Base-by-base conservation (phyloP, 2,113 vertebrate species). In the Riparia riparia region DNA sequence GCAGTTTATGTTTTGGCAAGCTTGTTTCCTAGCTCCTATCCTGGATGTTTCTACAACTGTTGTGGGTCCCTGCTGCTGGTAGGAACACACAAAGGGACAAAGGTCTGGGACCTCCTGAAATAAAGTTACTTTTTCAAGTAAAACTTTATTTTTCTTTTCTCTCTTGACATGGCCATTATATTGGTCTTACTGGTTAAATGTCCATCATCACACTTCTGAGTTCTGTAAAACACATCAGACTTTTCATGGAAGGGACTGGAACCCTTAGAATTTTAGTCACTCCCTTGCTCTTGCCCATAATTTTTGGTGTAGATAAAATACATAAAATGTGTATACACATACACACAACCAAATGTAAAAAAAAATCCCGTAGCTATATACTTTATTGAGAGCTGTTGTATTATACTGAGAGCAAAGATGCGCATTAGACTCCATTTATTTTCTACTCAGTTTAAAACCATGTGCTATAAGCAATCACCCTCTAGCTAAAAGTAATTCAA, bases 31-130 rank as follows among this genome's bases (percentile, higher is more conserved):
- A 12, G n/a, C 16, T 82, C 12, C 13, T 41, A 1, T 28, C 19
- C 26, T 73, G 19, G 14, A 37, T 5, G 1, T 22, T 79, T 24
- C 53, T 68, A 28, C 2, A 32, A 15, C 29, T 39, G 39, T 25
- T n/a, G 20, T 4, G 1, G 42, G 39, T 42, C 42, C 45, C 44
- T 0, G 0, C 15, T 84, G 54, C 28, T 71, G 34, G 10, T n/a
- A 29, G 47, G 32, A 50, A 17, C 22, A 74, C 3, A 39, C 0
- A 0, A 29, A 71, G 34, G 13, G 37, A 66, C 34, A 73, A 82
- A 79, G n/a, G 32, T 25, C 18, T 82, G 37, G 3, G 13, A 45
- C 19, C 5, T 18, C 4, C 29, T 68, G 58, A 31, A 42, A 18
- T 69, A 60, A 82, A 47, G 5, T 70, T 57, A 47, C 16, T 58